phyloP scores from a whole-genome alignment of 2,797 vertebrate species.

The Champsocephalus gunnari region DNA sequence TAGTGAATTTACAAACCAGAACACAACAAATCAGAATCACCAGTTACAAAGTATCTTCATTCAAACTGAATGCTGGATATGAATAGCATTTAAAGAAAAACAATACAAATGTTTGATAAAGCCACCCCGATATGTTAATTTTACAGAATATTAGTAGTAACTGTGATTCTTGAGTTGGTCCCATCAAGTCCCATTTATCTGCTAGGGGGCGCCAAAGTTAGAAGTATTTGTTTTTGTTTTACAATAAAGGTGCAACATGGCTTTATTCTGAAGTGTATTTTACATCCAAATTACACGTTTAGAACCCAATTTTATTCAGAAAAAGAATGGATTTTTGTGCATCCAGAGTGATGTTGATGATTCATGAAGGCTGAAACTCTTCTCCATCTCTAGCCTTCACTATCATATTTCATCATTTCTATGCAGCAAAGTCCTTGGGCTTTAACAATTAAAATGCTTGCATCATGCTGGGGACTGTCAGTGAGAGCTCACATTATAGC shows the following conservation, averaged over 20 bases:
- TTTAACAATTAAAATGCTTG: slow-evolving; percentile 22
- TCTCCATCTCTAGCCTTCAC: neutral
- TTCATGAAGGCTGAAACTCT: neutral
- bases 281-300: too few relatives aligned
- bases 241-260: neutral
- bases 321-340: neutral
- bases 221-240: neutral
- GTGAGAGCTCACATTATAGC: neutral
- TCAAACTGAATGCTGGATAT: too few relatives aligned
- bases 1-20: too few relatives aligned
- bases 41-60: too few relatives aligned
- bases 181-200: neutral
- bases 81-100: too few relatives aligned
- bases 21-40: too few relatives aligned
- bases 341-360: neutral
- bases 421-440: slow-evolving; percentile 8
- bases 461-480: slow-evolving; percentile 8
- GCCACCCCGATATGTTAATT: too few relatives aligned
- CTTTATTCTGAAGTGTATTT: neutral
- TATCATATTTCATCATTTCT: slow-evolving; percentile 38
- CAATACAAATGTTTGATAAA: too few relatives aligned
- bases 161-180: too few relatives aligned
- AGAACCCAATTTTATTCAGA: neutral
- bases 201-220: neutral
- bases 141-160: too few relatives aligned